Conservation (phyloP, 2,888 invertebrate genomes). For the Homarus gammarus region DNA sequence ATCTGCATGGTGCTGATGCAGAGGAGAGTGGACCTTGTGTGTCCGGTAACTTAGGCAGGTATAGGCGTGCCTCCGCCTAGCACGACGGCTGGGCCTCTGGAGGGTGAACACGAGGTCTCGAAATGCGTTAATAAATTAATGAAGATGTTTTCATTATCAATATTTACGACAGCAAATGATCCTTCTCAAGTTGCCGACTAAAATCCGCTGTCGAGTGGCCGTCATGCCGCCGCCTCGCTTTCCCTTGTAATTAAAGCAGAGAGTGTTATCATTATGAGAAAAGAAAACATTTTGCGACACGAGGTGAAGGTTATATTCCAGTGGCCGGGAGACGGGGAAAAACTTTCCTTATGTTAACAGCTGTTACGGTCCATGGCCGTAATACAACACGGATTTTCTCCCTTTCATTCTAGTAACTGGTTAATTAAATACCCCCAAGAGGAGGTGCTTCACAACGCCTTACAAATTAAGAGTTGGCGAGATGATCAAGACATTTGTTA, state of each 20-base stretch:
- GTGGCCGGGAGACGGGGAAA: background rate
- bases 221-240: conserved; percentile 32
- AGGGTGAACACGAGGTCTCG: conserved; percentile 16
- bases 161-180: conserved; percentile 53
- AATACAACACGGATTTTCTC: background rate
- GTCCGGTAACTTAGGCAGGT: background rate
- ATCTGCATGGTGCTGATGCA: background rate
- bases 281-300: conserved; percentile 41
- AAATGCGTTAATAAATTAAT: conserved; percentile 50
- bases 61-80: background rate
- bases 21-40: conserved; percentile 11
- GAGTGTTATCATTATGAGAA: conserved; percentile 20
- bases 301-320: background rate
- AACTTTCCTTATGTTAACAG: background rate
- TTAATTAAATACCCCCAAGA: conserved; percentile 33
- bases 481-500: conserved; percentile 47
- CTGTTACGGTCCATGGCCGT: background rate
- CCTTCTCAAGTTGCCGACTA: conserved; percentile 46
- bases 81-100: conserved; percentile 3
- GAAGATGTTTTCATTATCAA: conserved; percentile 44
- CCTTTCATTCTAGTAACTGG: conserved; percentile 6
- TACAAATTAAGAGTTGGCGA: conserved; percentile 24
- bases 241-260: conserved; percentile 28
- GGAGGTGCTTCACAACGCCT: conserved; percentile 16
- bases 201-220: conserved; percentile 10